phyloP scores from a whole-genome alignment of 2,888 invertebrate species.

The Ectemnius cavifrons region DNA sequence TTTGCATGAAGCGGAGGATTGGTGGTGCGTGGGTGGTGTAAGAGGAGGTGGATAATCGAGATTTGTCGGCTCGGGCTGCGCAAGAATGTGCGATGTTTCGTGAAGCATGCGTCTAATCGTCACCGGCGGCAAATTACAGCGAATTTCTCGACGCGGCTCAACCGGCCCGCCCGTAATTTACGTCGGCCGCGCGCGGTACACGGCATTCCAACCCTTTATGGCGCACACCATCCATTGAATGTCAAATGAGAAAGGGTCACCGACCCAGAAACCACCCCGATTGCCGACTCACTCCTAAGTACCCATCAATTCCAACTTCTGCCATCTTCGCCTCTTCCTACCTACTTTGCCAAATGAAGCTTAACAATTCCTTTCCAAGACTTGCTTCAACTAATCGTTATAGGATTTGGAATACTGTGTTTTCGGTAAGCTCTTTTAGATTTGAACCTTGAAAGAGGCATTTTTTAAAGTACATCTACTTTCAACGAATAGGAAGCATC shows the following conservation, averaged over 20 bases:
- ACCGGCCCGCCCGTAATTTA: constrained; percentile 48
- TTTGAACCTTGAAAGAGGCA: too few species aligned
- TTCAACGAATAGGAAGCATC: too few species aligned
- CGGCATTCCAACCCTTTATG: constrained; percentile 57
- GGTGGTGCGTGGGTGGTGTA: too few species aligned
- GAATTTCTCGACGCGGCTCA: constrained; percentile 42
- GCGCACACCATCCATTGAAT: constrained; percentile 55
- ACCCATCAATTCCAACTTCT: constrained; percentile 8
- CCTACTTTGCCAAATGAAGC: not conserved
- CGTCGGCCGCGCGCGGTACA: constrained; percentile 45
- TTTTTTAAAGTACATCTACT: too few species aligned
- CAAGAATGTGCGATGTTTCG: constrained; percentile 50
- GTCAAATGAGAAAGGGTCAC: constrained; percentile 47
- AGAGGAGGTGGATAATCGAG: constrained; percentile 24
- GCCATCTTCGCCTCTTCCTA: not conserved
- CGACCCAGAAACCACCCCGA: constrained; percentile 43
- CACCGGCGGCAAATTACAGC: constrained; percentile 57
- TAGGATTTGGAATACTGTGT: too few species aligned
- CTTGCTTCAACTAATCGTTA: too few species aligned
- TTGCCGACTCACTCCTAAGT: not conserved
- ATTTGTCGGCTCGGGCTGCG: constrained; percentile 32
- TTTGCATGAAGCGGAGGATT: too few species aligned
- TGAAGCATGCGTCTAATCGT: constrained; percentile 54
- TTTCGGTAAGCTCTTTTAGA: too few species aligned
- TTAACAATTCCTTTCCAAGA: too few species aligned